Conservation (phyloP, 2,888 invertebrate species). For the Lycaena phlaeas region DNA sequence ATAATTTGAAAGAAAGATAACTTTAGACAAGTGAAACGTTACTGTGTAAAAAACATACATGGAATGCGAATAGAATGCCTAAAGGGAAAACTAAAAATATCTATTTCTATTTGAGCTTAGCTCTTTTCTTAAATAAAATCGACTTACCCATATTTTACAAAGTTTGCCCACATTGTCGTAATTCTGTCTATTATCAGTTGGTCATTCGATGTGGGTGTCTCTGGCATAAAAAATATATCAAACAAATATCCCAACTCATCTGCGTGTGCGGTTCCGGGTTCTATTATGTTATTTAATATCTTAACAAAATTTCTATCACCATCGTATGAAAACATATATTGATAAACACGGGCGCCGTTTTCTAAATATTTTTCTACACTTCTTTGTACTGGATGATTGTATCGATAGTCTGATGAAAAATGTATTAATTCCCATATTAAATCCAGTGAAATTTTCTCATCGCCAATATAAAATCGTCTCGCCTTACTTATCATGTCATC, state of each 20-base stretch:
- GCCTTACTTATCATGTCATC: slow-evolving; percentile 20
- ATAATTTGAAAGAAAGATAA: too few species aligned
- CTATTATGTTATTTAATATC: too few species aligned
- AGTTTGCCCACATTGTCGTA: slow-evolving; percentile 48
- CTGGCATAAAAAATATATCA: slow-evolving; percentile 16
- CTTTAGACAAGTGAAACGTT: too few species aligned
- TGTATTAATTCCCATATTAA: slow-evolving; percentile 28
- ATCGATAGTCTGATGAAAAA: slow-evolving; percentile 28
- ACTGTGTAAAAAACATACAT: too few species aligned
- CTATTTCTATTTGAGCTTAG: too few species aligned
- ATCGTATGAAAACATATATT: background rate
- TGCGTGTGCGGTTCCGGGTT: slow-evolving; percentile 23
- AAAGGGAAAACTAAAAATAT: too few species aligned
- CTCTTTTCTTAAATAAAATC: too few species aligned
- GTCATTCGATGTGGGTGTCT: slow-evolving; percentile 15
- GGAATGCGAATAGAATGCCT: too few species aligned
- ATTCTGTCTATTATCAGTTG: slow-evolving; percentile 35
- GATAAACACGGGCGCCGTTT: slow-evolving; percentile 17
- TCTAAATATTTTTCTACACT: slow-evolving; percentile 30
- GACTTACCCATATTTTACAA: slow-evolving; percentile 46
- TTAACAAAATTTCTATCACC: too few species aligned
- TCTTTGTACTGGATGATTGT: slow-evolving; percentile 30
- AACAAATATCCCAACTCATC: slow-evolving; percentile 33
- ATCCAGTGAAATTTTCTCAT: slow-evolving; percentile 21
- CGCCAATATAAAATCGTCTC: slow-evolving; percentile 24